phyloP scores from a whole-genome alignment of 2,797 vertebrate species.

The Cyclura pinguis region DNA sequence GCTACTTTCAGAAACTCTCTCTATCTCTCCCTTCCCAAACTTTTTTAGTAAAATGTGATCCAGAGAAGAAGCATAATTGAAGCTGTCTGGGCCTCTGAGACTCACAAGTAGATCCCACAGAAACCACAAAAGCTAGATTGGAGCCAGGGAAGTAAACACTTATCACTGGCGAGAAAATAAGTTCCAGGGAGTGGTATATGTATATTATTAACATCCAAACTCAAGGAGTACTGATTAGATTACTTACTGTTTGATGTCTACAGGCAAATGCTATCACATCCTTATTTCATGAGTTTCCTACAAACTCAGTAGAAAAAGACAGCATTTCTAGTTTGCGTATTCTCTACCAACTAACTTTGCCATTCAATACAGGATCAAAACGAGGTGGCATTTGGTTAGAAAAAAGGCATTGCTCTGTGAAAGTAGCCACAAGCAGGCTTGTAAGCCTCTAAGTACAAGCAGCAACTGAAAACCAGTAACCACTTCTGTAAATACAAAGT shows the following conservation, averaged over 20 bases:
- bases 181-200: constrained; percentile 18
- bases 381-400: neutral
- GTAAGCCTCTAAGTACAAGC: neutral
- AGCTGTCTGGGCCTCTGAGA: neutral
- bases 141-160: constrained; percentile 43
- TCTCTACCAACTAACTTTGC: neutral
- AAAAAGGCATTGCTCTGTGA: neutral
- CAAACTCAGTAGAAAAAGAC: rapidly evolving
- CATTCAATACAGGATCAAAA: rapidly evolving
- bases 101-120: constrained; percentile 48
- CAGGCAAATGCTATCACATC: neutral
- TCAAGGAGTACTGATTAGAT: neutral
- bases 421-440: neutral
- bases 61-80: neutral
- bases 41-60: neutral
- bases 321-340: neutral
- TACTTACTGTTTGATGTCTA: constrained; percentile 1
- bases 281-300: neutral
- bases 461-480: neutral
- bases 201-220: constrained; percentile 13
- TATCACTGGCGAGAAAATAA: constrained; percentile 48
- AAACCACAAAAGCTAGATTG: constrained; percentile 39
- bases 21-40: neutral
- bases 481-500: neutral
- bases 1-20: rapidly evolving